Evolutionary conservation across 1,140 invertebrate species (phyloP), one percentile per base, ranked within the genome.

Genomic region (Lepidostoma basale): DNA sequence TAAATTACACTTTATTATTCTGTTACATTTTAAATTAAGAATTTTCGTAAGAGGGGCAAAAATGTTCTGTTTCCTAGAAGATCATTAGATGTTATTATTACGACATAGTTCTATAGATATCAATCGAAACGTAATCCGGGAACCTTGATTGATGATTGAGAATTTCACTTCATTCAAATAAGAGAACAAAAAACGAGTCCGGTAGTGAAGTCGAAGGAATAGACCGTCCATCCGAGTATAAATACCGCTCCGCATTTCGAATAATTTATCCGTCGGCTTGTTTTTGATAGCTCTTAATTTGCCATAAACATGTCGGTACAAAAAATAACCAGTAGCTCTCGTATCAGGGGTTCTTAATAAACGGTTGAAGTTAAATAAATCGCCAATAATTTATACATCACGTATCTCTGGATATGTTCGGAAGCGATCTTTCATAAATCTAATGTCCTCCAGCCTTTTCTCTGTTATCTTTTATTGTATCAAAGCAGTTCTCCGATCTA

Each of bases 401-500:
- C n/a, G 23, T 42, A 40, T 60, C 36, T 60, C 23, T n/a, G 20
- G 36, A 39, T 60, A 14, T 30, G 20, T 47, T 63, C 60, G 42
- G 60, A 47, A 63, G 44, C 44, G 26, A 65, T 65, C 45, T 63
- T 65, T 65, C 60, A 68, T 68, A 71, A 71, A 71, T 71, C 69
- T 71, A 49, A 62, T 47, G 45, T 52, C 66, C 52, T 54, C 56
- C 66, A 62, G 66, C 70, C 70, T 68, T 72, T 72, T 68, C 59
- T 68, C 28, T 72, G 70, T 72, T 68, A 72, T 68, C 62, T 67
- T 62, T 68, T 45, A 52, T 22, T 33, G 26, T 33, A 59, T 60
- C 68, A 59, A 62, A 69, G 52, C 42, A 36, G 63, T 40, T 56
- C 66, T 70, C 62, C 39, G 39, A 62, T 64, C 45, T 52, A 62